phyloP scores from a whole-genome alignment of 2,797 vertebrate species.

The Picus viridis region DNA sequence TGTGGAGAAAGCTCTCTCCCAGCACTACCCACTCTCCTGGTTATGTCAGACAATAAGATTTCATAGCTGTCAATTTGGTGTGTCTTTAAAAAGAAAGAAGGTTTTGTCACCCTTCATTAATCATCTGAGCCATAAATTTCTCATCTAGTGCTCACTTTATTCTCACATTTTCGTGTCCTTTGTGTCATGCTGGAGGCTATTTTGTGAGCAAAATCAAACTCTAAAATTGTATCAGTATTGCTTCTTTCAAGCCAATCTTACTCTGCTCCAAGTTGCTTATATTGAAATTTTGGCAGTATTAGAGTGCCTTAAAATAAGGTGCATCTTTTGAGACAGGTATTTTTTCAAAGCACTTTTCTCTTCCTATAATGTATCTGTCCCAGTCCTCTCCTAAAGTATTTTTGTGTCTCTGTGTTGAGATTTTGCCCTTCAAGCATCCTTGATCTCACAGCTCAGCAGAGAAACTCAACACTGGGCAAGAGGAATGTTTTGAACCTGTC shows the following conservation, averaged over 20 bases:
- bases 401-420: neutral
- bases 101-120: neutral
- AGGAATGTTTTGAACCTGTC: neutral
- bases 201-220: neutral
- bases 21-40: neutral
- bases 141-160: neutral
- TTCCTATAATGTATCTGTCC: neutral
- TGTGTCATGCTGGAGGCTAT: neutral
- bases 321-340: neutral
- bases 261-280: neutral
- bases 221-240: neutral
- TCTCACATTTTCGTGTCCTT: constrained; percentile 10
- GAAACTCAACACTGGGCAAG: neutral
- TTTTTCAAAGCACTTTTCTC: neutral
- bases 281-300: neutral
- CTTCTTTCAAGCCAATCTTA: neutral
- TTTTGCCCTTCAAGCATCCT: neutral
- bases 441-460: neutral
- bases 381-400: neutral
- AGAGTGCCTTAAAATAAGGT: neutral
- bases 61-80: neutral
- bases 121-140: neutral
- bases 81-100: neutral
- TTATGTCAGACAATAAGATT: neutral
- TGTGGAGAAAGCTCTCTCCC: neutral